Evolutionary conservation across 2,113 vertebrate genomes (phyloP).

Genomic region (Antechinus stuartii): DNA sequence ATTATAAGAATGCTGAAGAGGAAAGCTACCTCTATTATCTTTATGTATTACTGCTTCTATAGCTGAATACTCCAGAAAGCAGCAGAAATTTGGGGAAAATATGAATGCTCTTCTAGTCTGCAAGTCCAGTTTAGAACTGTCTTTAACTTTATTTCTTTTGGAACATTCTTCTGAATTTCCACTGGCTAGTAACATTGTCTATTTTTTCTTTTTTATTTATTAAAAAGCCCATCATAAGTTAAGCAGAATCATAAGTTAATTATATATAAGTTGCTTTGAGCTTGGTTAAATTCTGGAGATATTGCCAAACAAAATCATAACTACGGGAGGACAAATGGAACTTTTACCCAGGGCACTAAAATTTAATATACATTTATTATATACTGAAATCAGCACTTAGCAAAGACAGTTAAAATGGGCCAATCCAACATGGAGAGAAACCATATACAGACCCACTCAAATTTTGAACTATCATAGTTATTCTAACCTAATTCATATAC

Average conservation of each 20-base stretch:
- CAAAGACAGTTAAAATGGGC: background rate
- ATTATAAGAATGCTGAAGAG: background rate
- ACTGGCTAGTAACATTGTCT: background rate
- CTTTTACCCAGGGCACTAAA: background rate
- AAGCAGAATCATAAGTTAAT: constrained; percentile 9
- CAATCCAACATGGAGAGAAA: background rate
- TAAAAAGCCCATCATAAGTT: background rate
- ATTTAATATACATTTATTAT: background rate
- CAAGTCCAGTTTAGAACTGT: background rate
- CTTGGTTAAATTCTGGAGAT: background rate
- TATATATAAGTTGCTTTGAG: background rate
- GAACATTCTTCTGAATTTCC: background rate
- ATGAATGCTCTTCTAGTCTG: background rate
- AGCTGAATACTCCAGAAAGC: background rate
- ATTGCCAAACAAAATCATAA: background rate
- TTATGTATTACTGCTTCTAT: background rate
- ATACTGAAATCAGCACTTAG: background rate
- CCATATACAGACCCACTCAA: background rate
- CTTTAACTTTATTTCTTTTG: background rate
- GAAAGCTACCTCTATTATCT: background rate
- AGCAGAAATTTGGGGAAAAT: background rate
- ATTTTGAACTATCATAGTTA: background rate
- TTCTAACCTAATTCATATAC: background rate
- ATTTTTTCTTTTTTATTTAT: constrained; percentile 36
- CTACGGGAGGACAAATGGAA: background rate